Evolutionary conservation across 2,888 invertebrate species (phyloP), one percentile per base, ranked within the genome.

Genomic region (Oxyscelio sp.): DNA sequence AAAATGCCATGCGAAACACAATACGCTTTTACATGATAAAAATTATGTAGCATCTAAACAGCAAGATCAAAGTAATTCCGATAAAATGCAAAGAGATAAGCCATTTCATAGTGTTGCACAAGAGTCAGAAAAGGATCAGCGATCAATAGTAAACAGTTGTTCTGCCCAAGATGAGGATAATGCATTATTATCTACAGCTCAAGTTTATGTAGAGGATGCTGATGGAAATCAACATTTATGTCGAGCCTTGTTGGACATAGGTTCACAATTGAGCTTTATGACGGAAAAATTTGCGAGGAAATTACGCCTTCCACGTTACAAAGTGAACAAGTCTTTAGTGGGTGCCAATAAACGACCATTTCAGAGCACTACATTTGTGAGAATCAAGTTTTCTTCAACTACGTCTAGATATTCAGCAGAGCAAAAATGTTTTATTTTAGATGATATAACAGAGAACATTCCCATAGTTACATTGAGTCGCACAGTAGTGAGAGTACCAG

Each of bases 1-100:
- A 43, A 68, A 68, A 45, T 78, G 68, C 21, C 0, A 59, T 11
- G 1, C 17, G 1, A 61, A 43, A 21, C 59, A 78, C 31, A 68
- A 43, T 8, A 43, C 43, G 1, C 11, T 17, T 6, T 43, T 43
- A 43, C 43, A 43, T 8, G 19, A 43, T 8, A 11, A 17, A n/a
- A 15, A 40, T 27, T 27, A 27, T 27, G 27, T 27, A 27, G 27
- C 27, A 27, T 5, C 4, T 27, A 27, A 27, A 27, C 27, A 27
- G 6, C 27, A 27, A 27, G 27, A 27, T 27, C 27, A 27, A 27
- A 27, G 27, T 27, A 27, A 27, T 27, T 27, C 27, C 4, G 27
- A 27, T 27, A 27, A 27, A 27, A 6, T 4, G 6, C 27, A 27
- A 27, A 27, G 4, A 27, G 27, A 27, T 27, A 27, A 27, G 27